phyloP scores from a whole-genome alignment of 2,797 vertebrate genomes.

The Pseudochirops corinnae region DNA sequence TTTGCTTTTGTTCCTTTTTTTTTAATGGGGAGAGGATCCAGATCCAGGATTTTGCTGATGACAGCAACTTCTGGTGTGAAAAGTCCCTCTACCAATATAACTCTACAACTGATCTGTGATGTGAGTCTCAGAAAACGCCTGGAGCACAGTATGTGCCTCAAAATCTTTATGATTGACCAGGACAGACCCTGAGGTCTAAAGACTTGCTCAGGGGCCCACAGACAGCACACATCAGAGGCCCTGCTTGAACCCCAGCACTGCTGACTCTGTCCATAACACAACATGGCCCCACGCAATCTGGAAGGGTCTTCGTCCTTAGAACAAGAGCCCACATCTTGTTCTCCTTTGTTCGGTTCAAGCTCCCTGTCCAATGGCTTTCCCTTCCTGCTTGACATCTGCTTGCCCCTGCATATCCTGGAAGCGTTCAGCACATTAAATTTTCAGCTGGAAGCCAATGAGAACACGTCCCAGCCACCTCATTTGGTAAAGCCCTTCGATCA shows the following conservation, averaged over 20 bases:
- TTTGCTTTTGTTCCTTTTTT: background rate
- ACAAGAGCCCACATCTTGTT: background rate
- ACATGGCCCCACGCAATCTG: background rate
- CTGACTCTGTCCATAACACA: no score
- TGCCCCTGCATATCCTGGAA: conserved; percentile 71
- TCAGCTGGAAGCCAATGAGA: conserved; percentile 82
- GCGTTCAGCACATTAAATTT: conserved; percentile 70
- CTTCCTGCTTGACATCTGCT: conserved; percentile 71
- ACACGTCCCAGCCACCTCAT: conserved; percentile 79
- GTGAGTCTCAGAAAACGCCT: background rate
- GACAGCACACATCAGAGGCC: background rate
- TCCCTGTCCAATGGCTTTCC: conserved; percentile 63
- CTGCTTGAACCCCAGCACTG: no score
- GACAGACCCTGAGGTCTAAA: background rate
- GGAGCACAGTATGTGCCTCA: background rate
- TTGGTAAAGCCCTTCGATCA: conserved; percentile 79
- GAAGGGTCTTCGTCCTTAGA: background rate
- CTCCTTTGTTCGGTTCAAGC: conserved; percentile 58
- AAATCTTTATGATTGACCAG: background rate
- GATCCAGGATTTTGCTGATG: background rate
- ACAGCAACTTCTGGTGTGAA: background rate
- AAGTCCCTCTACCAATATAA: background rate
- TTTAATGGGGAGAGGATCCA: conserved; percentile 14
- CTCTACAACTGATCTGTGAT: background rate
- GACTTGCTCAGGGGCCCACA: background rate